phyloP scores from a whole-genome alignment of 2,113 vertebrate genomes.

The Cyprinus carpio region DNA sequence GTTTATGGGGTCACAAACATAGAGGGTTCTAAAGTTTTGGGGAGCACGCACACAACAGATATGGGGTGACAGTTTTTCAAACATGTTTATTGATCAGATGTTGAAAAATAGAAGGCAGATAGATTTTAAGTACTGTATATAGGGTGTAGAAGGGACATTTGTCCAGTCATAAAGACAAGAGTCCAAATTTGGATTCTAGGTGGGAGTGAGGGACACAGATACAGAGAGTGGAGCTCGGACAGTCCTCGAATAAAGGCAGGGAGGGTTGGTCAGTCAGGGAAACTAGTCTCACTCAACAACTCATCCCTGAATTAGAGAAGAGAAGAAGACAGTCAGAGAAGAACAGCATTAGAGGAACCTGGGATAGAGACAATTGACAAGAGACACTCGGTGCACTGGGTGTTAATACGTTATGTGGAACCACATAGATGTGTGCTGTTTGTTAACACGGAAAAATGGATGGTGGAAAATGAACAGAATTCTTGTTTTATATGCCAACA shows the following conservation, averaged over 20 bases:
- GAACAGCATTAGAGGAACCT: slow-evolving; percentile 51
- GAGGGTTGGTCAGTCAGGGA: slow-evolving; percentile 80
- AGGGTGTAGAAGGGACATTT: not conserved
- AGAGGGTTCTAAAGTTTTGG: not conserved
- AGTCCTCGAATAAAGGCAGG: slow-evolving; percentile 76
- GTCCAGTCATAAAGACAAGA: slow-evolving; percentile 37
- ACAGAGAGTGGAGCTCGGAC: slow-evolving; percentile 73
- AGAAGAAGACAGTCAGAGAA: slow-evolving; percentile 73
- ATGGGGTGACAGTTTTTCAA: slow-evolving; percentile 45
- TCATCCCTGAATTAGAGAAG: slow-evolving; percentile 83
- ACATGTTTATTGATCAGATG: slow-evolving; percentile 54
- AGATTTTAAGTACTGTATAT: slow-evolving; percentile 48
- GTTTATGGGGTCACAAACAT: slow-evolving; percentile 5
- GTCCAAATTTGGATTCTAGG: slow-evolving; percentile 66
- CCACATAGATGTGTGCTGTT: not conserved
- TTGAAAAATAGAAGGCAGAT: slow-evolving; percentile 57
- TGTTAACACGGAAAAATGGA: slow-evolving; percentile 5
- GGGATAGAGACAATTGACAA: slow-evolving; percentile 64
- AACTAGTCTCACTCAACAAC: slow-evolving; percentile 86
- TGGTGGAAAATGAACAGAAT: not conserved
- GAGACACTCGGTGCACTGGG: slow-evolving; percentile 50
- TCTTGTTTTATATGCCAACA: not conserved
- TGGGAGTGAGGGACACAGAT: slow-evolving; percentile 57
- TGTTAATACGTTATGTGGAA: not conserved
- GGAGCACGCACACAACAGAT: slow-evolving; percentile 33